phyloP scores from a whole-genome alignment of 53 echinoderm and acorn worm genomes.

The Antedon mediterranea region DNA sequence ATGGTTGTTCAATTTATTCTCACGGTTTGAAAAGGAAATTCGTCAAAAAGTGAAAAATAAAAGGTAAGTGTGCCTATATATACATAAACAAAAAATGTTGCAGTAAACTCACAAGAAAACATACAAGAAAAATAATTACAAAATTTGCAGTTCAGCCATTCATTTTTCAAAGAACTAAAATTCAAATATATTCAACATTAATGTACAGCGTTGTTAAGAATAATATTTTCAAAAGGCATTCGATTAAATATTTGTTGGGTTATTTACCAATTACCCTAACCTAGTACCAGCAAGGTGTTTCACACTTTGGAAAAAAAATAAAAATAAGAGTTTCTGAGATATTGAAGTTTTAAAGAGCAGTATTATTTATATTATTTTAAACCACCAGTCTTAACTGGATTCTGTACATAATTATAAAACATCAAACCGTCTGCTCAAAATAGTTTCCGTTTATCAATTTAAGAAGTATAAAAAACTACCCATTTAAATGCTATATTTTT shows the following conservation, averaged over 20 bases:
- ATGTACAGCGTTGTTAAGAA: not conserved
- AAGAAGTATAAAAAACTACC: not conserved
- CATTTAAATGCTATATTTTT: not conserved
- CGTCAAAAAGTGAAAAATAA: not conserved
- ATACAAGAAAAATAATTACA: not conserved
- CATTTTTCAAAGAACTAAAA: not conserved
- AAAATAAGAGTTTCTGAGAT: not conserved
- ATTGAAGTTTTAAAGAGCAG: not conserved
- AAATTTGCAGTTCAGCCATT: not conserved
- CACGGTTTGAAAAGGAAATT: not conserved
- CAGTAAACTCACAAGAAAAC: not conserved
- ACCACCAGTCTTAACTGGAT: not conserved
- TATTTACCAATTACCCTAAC: not conserved
- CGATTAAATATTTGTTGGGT: not conserved
- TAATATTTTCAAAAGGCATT: not conserved
- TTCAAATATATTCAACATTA: not conserved
- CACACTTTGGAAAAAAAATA: not conserved
- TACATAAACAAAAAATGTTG: not conserved
- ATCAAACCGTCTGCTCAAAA: not conserved
- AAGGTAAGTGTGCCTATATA: not conserved
- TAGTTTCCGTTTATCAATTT: not conserved
- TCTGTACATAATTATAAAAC: conserved; percentile 1
- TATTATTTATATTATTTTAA: not conserved
- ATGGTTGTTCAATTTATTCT: not conserved
- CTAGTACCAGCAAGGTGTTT: not conserved